Evolutionary conservation across 2,113 vertebrate species (phyloP).

Genomic region (Sinocyclocheilus maitianheensis): DNA sequence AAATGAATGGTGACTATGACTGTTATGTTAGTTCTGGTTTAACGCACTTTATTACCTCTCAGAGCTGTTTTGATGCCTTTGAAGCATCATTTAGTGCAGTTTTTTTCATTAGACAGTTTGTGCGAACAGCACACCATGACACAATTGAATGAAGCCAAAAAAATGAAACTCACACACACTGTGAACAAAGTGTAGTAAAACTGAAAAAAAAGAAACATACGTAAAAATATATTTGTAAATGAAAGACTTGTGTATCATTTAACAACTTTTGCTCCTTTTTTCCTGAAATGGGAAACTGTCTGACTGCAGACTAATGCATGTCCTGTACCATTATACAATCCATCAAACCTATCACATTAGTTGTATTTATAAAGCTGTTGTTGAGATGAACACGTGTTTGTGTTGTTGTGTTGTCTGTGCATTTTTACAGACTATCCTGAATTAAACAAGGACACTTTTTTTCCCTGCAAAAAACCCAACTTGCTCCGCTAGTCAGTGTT

Average conservation of each 20-base stretch:
- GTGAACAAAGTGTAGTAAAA: conserved; percentile 32
- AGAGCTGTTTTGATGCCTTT: conserved; percentile 31
- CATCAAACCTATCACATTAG: conserved; percentile 28
- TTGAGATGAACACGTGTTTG: not conserved
- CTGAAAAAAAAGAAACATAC: not conserved
- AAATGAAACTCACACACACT: not conserved
- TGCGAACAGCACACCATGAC: not conserved
- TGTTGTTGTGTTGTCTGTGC: conserved; percentile 45
- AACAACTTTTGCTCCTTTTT: not conserved
- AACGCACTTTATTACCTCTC: conserved; percentile 23
- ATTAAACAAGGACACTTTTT: not conserved
- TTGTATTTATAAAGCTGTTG: conserved; percentile 73
- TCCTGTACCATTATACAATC: conserved; percentile 65
- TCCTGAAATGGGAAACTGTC: conserved; percentile 35
- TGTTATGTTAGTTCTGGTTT: conserved; percentile 5
- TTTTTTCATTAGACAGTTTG: not conserved
- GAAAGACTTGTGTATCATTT: not conserved
- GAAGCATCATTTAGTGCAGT: conserved; percentile 4
- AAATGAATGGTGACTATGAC: conserved; percentile 10
- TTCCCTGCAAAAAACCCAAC: too few relatives aligned
- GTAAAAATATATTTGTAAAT: not conserved
- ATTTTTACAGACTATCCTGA: not conserved
- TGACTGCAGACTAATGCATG: conserved; percentile 56
- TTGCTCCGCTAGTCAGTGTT: too few relatives aligned
- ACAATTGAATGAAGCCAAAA: not conserved